Percentiles rank a stretch among this genome's conserved stretches.
Conservation (phyloP, 2,797 vertebrate species). For the Rhyacichthys aspro region DNA sequence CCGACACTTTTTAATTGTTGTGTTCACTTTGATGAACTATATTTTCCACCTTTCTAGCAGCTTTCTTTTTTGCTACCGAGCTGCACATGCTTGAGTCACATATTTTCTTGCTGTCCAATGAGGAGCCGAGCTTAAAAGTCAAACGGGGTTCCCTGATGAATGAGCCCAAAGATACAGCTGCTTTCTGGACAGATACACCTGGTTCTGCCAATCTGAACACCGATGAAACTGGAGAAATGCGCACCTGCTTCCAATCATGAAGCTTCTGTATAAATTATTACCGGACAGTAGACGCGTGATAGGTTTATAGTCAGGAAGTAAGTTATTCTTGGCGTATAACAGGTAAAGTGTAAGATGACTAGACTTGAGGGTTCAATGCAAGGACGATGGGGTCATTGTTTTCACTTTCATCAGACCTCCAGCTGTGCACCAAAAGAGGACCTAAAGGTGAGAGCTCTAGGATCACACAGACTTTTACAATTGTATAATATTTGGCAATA, state of each 20-base stretch:
- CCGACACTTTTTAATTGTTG: conserved; percentile 24
- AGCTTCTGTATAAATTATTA: conserved; percentile 53
- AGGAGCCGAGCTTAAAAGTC: conserved; percentile 34
- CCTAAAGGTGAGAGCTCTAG: conserved; percentile 24
- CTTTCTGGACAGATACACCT: conserved; percentile 51
- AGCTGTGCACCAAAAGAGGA: conserved; percentile 43
- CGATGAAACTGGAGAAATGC: conserved; percentile 57
- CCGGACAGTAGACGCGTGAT: conserved; percentile 53
- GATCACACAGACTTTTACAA: conserved; percentile 28
- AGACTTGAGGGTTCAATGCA: conserved; percentile 43
- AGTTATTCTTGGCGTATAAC: conserved; percentile 61
- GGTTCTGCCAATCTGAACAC: conserved; percentile 57
- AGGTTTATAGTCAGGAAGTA: conserved; percentile 60
- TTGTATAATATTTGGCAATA: conserved; percentile 21
- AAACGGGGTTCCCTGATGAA: conserved; percentile 48
- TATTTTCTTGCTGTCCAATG: conserved; percentile 36
- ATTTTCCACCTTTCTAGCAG: conserved; percentile 50
- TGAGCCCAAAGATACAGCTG: conserved; percentile 51
- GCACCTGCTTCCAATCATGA: conserved; percentile 51
- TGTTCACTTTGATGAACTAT: conserved; percentile 51
- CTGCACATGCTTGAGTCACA: conserved; percentile 38
- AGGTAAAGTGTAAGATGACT: conserved; percentile 47
- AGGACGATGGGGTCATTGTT: conserved; percentile 28
- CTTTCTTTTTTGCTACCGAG: conserved; percentile 28
- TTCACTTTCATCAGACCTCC: conserved; percentile 37